A percentile compares a stretch with the other conserved stretches of the same genome.
Evolutionary conservation across 2,113 vertebrate genomes (phyloP).

Genomic region (Cephalopholis sonnerati): DNA sequence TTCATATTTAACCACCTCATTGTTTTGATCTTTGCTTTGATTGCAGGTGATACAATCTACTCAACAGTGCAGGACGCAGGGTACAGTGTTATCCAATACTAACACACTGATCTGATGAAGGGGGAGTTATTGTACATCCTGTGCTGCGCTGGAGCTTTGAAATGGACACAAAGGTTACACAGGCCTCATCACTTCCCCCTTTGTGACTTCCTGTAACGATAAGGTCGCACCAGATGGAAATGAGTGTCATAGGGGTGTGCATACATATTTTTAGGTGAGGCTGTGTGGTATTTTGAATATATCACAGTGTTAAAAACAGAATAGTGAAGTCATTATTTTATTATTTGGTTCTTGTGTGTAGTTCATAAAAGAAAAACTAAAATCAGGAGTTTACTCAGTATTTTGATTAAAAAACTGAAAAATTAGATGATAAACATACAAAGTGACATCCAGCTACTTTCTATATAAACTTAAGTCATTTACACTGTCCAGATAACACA

Average conservation of each 20-base stretch:
- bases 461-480: background rate
- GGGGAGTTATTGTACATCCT: background rate
- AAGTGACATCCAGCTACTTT: background rate
- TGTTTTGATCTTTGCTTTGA: conserved; percentile 8
- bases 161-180: background rate
- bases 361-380: background rate
- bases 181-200: conserved; percentile 16
- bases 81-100: conserved; percentile 81
- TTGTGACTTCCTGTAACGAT: conserved; percentile 23
- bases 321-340: background rate
- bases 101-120: conserved; percentile 5
- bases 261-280: background rate
- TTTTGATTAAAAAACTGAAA: background rate
- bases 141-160: background rate
- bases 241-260: conserved; percentile 4
- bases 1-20: background rate
- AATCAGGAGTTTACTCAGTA: background rate
- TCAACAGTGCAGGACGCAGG: conserved; percentile 71
- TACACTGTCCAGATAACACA: background rate
- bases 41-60: conserved; percentile 73
- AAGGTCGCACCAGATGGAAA: background rate
- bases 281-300: background rate
- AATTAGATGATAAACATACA: background rate
- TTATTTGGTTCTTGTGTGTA: background rate
- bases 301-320: conserved; percentile 30